These are phyloP conservation scores for Phoronis australis DNA, from an alignment of 2,888 invertebrate species.

Conservation along the genomic window DNA sequence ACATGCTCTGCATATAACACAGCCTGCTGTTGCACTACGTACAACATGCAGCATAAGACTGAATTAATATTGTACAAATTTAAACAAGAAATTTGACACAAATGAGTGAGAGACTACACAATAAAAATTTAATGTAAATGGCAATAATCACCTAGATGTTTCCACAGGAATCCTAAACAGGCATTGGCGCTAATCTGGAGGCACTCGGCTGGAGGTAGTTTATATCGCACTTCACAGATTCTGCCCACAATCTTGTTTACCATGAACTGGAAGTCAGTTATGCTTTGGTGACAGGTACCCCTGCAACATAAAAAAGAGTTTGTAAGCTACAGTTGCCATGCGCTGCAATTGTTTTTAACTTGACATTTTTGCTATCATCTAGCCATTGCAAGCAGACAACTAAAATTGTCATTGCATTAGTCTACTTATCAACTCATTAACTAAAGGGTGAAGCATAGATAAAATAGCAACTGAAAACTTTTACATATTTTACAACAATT, in stretches of 20 bases:
- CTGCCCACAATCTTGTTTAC: slow-evolving; percentile 28
- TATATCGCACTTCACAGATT: slow-evolving; percentile 34
- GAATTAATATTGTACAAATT: background rate
- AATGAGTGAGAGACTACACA: no score
- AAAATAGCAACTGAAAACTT: no score
- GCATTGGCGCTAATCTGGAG: slow-evolving; percentile 31
- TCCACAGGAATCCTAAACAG: slow-evolving; percentile 32
- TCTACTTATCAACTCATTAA: no score
- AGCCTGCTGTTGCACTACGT: no score
- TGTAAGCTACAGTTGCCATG: no score
- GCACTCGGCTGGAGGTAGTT: slow-evolving; percentile 30
- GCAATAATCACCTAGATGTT: slow-evolving; percentile 20
- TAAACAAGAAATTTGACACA: no score
- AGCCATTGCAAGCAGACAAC: background rate
- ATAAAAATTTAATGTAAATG: background rate
- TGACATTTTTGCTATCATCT: background rate
- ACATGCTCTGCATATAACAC: no score
- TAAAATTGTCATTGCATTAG: no score
- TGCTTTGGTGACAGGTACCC: slow-evolving; percentile 45
- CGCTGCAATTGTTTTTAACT: background rate
- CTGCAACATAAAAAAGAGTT: slow-evolving; percentile 22
- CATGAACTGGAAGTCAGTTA: slow-evolving; percentile 46
- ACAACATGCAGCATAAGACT: background rate
- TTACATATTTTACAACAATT: no score
- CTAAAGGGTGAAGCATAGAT: no score